Evolutionary conservation across 92 coral and sea anemone species (phyloP), one percentile per base, ranked within the genome.

Genomic region (Parazoanthus swiftii): DNA sequence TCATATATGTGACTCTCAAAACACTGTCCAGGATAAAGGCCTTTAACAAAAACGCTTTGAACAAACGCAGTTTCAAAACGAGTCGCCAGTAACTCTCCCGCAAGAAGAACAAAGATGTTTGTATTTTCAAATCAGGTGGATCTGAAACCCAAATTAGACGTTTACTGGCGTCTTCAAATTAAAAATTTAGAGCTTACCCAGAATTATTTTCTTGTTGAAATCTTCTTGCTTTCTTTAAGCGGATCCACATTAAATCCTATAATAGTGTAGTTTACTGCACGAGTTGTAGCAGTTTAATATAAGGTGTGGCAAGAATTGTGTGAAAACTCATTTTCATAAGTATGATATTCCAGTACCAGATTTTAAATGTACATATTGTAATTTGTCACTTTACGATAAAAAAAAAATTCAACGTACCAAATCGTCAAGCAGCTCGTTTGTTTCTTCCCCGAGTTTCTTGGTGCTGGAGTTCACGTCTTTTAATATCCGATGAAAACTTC

Each of bases 361-460:
- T 20, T 63, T 63, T 20, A 63, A 63, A 63, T 18, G 1, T 20
- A 74, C 39, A 39, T 48, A n/a, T 1, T 76, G 38, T 76, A 3
- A 63, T 26, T 8, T 8, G 25, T 54, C 83, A 29, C 18, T 80
- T 80, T 80, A 80, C 26, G 23, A 54, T 36, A 5, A 33, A 44
- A 5, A 33, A 44, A 29, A 78, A 7, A 48, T 58, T 67, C 43
- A 75, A n/a, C 90, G 75, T 79, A 93, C 96, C 94, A 93, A 70
- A 73, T 93, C 96, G 76, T 76, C 93, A 38, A 93, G 88, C 46
- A 93, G 84, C 6, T 85, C 82, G 56, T 89, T 82, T 0, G 93
- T 90, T 88, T 92, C 94, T 86, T 93, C 91, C n/a, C 88, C 94
- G 37, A 85, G 72, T 76, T 88, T 92, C 85, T 91, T 92, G 78